Evolutionary conservation across 2,888 invertebrate genomes (phyloP), one percentile per base, ranked within the genome.

Genomic region (Ophion slaviceki): DNA sequence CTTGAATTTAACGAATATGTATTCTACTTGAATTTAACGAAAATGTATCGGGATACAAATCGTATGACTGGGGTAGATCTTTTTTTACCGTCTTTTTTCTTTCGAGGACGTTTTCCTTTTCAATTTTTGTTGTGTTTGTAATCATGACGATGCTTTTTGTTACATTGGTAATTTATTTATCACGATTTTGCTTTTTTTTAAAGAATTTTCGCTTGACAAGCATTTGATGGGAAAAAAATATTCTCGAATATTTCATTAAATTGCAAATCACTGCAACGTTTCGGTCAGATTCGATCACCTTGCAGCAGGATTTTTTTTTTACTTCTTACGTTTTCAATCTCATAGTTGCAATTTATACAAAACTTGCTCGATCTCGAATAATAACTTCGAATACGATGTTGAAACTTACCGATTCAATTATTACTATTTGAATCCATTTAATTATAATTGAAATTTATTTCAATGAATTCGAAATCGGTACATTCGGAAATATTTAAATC

Each of bases 1-100:
- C n/a, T n/a, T 64, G 36, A 75, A 82, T 68, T 66, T 45, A 14
- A 71, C 82, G 82, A 59, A 59, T 68, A 74, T 75, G 68, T 85
- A 17, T 79, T 82, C 82, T 64, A 67, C n/a, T n/a, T 64, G 36
- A 75, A 82, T 68, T 66, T 45, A 14, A 71, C 82, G 82, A 59
- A 59, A 71, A 79, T 79, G 81, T 79, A 79, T 82, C 61, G 78
- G 75, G 85, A 24, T 24, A 24, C 24, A 24, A 75, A 66, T 66
- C 64, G 64, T 75, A n/a, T 40, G 11, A n/a, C 36, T 36, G 17
- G 10, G 36, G n/a, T 66, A 8, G 36, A 53, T 57, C 7, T 75
- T 57, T 67, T 36, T 66, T 67, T 57, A 5, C 11, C 14, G 5
- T 76, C 66, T 28, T 5, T 17, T 71, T 61, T 24, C 20, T 61